Conservation (phyloP, 2,113 vertebrate genomes). For the Meles meles region DNA sequence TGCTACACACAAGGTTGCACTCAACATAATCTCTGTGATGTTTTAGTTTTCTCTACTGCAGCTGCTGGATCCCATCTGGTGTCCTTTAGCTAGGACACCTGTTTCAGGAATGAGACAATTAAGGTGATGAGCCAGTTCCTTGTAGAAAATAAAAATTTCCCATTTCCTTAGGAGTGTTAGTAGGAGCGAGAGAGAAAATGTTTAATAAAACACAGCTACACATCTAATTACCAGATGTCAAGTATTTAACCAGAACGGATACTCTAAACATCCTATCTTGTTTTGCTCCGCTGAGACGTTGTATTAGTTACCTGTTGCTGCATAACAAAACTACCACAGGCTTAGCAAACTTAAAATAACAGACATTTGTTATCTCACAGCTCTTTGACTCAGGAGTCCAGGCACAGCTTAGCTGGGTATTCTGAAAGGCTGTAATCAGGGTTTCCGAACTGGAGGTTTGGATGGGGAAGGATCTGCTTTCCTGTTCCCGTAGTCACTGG, state of each 20-base stretch:
- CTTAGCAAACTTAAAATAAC: not conserved
- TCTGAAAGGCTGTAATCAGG: not conserved
- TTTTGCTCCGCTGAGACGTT: constrained; percentile 40
- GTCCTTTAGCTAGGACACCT: constrained; percentile 61
- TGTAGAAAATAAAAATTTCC: constrained; percentile 63
- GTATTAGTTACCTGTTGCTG: constrained; percentile 60
- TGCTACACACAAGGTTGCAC: not conserved
- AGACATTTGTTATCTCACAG: not conserved
- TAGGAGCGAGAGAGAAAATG: constrained; percentile 34
- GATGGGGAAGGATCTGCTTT: not conserved
- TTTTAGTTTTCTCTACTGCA: constrained; percentile 21
- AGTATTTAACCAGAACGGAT: constrained; percentile 38
- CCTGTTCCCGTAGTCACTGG: not conserved
- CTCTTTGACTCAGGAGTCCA: not conserved
- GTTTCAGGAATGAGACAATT: constrained; percentile 59
- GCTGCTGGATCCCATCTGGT: constrained; percentile 56
- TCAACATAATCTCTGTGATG: constrained; percentile 4
- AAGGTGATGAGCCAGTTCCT: constrained; percentile 65
- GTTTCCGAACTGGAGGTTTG: not conserved
- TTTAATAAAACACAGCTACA: constrained; percentile 63
- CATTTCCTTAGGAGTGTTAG: constrained; percentile 50
- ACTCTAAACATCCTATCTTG: constrained; percentile 34
- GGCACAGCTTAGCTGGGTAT: not conserved
- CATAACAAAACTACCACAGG: constrained; percentile 44
- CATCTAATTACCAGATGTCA: constrained; percentile 69